Evolutionary conservation across 2,113 vertebrate species (phyloP).

Genomic region (Paraplagusia blochii): DNA sequence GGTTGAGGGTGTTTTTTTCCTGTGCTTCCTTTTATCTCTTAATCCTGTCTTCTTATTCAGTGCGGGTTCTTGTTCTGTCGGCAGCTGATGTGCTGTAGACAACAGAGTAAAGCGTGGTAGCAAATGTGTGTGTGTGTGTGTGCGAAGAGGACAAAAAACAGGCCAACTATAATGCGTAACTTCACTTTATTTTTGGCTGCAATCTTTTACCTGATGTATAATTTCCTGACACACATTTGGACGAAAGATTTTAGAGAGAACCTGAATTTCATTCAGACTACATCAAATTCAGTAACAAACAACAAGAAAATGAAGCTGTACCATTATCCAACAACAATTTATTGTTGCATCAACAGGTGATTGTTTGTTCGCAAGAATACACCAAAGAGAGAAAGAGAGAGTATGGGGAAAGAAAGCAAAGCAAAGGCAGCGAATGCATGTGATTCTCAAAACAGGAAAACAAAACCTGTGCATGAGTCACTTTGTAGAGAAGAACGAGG

Average conservation of each 20-base stretch:
- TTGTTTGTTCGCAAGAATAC: constrained; percentile 74
- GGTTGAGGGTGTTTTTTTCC: constrained; percentile 18
- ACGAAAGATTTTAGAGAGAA: constrained; percentile 22
- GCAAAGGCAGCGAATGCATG: constrained; percentile 39
- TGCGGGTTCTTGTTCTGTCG: neutral
- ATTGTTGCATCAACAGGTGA: constrained; percentile 68
- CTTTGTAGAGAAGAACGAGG: constrained; percentile 3
- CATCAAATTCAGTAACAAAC: constrained; percentile 51
- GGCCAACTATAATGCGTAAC: constrained; percentile 41
- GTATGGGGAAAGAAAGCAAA: neutral
- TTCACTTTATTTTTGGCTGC: constrained; percentile 68
- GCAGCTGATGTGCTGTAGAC: neutral
- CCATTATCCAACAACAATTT: constrained; percentile 59
- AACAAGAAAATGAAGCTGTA: constrained; percentile 54
- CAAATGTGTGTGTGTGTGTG: constrained; percentile 13
- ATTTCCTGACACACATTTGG: constrained; percentile 60
- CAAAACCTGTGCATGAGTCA: constrained; percentile 58
- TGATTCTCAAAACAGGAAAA: constrained; percentile 38
- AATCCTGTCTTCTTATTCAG: constrained; percentile 30
- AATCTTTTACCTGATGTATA: constrained; percentile 62
- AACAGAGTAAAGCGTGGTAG: too few species aligned
- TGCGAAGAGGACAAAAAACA: constrained; percentile 48
- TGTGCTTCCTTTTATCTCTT: constrained; percentile 16
- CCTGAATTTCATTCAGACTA: constrained; percentile 62
- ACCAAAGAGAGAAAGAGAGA: constrained; percentile 47